phyloP scores from a whole-genome alignment of 2,888 invertebrate genomes.

The Cheilosia vulpina region DNA sequence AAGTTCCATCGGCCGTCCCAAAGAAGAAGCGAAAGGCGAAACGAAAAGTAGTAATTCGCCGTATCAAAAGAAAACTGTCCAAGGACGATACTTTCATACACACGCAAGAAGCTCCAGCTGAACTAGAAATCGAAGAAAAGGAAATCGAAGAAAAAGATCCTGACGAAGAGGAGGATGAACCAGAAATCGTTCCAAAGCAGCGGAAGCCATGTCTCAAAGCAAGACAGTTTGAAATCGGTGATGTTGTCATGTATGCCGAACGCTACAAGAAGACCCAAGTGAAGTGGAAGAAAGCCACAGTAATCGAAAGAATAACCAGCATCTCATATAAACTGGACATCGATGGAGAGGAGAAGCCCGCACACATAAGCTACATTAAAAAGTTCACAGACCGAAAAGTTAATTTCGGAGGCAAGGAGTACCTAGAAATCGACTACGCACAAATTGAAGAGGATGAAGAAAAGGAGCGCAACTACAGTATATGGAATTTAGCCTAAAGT shows the following conservation, averaged over 20 bases:
- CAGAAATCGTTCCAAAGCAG: conserved; percentile 76
- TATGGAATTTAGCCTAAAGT: conserved; percentile 82
- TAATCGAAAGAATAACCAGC: conserved; percentile 82
- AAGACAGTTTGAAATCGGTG: conserved; percentile 81
- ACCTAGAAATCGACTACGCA: conserved; percentile 83
- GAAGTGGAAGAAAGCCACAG: conserved; percentile 81
- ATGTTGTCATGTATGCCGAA: conserved; percentile 81
- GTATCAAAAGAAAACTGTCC: conserved; percentile 81
- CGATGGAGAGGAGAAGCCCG: conserved; percentile 82
- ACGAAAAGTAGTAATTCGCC: conserved; percentile 82
- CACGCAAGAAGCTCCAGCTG: conserved; percentile 76
- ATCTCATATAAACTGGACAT: conserved; percentile 82
- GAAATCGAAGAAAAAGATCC: conserved; percentile 78
- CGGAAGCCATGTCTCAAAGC: conserved; percentile 80
- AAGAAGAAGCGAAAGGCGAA: conserved; percentile 80
- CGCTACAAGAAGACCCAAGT: conserved; percentile 82
- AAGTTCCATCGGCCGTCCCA: not conserved
- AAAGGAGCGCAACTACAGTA: conserved; percentile 81
- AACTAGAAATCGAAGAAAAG: conserved; percentile 81
- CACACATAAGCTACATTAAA: conserved; percentile 82
- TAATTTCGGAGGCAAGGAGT: conserved; percentile 82
- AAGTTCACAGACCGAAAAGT: conserved; percentile 82
- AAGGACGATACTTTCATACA: conserved; percentile 80
- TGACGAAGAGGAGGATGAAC: conserved; percentile 66
- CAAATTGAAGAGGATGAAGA: conserved; percentile 82